These are phyloP conservation scores for Eulacestoma nigropectus DNA, from an alignment of 2,113 vertebrate genomes.

Conservation along the genomic window DNA sequence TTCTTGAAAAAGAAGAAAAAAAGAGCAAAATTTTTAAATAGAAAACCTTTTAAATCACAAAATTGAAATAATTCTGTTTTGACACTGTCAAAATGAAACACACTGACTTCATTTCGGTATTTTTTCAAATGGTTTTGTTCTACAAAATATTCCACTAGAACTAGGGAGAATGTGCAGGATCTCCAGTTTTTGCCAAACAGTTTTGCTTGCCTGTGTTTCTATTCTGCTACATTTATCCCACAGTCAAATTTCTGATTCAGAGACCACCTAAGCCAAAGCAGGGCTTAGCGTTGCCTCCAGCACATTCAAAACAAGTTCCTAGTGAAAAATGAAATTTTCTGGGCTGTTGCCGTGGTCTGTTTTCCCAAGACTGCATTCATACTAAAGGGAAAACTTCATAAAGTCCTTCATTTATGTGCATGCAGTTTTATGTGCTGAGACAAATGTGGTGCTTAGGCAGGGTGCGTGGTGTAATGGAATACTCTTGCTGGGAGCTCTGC, in stretches of 20 bases:
- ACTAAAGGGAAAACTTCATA: not conserved
- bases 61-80: slow-evolving; percentile 5
- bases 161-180: not conserved
- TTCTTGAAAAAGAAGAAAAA: not conserved
- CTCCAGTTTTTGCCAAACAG: not conserved
- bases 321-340: not conserved
- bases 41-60: not conserved
- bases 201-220: not conserved
- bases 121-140: not conserved
- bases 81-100: not conserved
- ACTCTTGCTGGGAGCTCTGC: not conserved
- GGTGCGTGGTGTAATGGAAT: not conserved
- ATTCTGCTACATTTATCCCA: not conserved
- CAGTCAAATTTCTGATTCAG: not conserved
- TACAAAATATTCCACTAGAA: not conserved
- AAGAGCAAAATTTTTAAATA: not conserved
- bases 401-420: not conserved
- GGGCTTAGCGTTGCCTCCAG: not conserved
- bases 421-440: slow-evolving; percentile 41
- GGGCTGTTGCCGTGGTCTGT: not conserved
- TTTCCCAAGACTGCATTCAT: not conserved
- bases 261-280: not conserved
- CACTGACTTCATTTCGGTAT: not conserved
- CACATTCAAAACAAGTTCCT: not conserved
- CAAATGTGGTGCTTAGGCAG: not conserved